A percentile compares a stretch with the other conserved stretches of the same genome.
phyloP scores from a whole-genome alignment of 35 echinoderm and acorn worm species.

The Patiria miniata region DNA sequence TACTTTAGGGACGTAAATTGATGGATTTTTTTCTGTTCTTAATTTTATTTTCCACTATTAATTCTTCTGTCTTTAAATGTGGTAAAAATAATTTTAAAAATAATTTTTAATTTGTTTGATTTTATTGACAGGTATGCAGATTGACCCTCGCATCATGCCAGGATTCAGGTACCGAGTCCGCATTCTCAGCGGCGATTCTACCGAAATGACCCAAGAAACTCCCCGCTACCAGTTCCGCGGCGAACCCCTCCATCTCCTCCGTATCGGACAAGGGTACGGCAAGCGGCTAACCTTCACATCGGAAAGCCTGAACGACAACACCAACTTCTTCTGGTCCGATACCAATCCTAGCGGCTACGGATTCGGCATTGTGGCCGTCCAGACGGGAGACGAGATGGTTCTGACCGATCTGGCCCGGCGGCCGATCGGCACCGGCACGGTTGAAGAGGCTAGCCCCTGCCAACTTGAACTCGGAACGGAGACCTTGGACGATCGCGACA shows the following conservation, averaged over 20 bases:
- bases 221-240: slow-evolving; percentile 60
- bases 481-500: not conserved
- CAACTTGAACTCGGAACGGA: slow-evolving; percentile 55
- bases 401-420: slow-evolving; percentile 45
- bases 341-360: slow-evolving; percentile 50
- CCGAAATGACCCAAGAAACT: not conserved
- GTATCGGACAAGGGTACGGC: slow-evolving; percentile 78
- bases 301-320: slow-evolving; percentile 47
- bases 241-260: slow-evolving; percentile 41
- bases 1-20: not conserved
- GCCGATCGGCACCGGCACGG: slow-evolving; percentile 55
- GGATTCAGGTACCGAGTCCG: slow-evolving; percentile 78
- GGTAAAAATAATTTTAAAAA: not conserved
- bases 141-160: slow-evolving; percentile 61
- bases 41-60: not conserved
- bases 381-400: slow-evolving; percentile 39
- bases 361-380: slow-evolving; percentile 58
- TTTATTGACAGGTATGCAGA: slow-evolving; percentile 55
- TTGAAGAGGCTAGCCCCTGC: slow-evolving; percentile 37
- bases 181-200: not conserved
- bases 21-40: not conserved
- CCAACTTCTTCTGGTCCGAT: slow-evolving; percentile 80
- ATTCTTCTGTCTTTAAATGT: not conserved
- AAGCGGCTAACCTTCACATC: slow-evolving; percentile 68
- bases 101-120: slow-evolving; percentile 19